phyloP scores from a whole-genome alignment of 2,888 invertebrate species.

The Rhingia campestris region DNA sequence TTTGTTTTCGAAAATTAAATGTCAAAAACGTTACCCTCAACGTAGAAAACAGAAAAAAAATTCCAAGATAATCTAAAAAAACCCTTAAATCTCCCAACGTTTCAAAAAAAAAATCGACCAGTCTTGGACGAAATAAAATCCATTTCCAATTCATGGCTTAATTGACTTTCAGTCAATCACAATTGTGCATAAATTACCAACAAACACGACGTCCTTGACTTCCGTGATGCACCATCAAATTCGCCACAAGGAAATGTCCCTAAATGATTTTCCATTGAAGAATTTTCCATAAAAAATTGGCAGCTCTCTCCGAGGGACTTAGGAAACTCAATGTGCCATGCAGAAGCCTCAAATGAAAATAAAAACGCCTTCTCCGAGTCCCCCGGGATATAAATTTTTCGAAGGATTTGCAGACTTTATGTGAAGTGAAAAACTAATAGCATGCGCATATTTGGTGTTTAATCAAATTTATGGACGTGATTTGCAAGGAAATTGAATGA shows the following conservation, averaged over 20 bases:
- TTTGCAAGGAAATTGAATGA: slow-evolving; percentile 4
- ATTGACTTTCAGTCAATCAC: background rate
- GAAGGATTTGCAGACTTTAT: slow-evolving; percentile 18
- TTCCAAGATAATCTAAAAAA: too few species aligned
- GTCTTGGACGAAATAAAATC: too few species aligned
- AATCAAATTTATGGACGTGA: slow-evolving; percentile 23
- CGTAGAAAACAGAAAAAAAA: too few species aligned
- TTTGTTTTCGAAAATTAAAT: too few species aligned
- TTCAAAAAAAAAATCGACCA: too few species aligned
- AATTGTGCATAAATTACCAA: slow-evolving; percentile 5
- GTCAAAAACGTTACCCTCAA: too few species aligned
- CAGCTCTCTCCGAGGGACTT: background rate
- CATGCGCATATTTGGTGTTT: slow-evolving; percentile 1
- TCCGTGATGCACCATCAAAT: background rate
- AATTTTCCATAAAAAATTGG: slow-evolving; percentile 9
- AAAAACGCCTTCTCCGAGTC: background rate
- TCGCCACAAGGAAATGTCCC: too few species aligned
- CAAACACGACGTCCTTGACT: background rate
- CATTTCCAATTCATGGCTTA: background rate
- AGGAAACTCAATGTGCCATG: slow-evolving; percentile 4
- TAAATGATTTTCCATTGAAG: slow-evolving; percentile 6
- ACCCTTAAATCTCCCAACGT: too few species aligned
- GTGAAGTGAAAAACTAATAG: slow-evolving; percentile 26
- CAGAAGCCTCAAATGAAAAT: background rate
- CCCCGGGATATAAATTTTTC: slow-evolving; percentile 15